Conservation (phyloP, 2,797 vertebrate species). For the Chelonia mydas region DNA sequence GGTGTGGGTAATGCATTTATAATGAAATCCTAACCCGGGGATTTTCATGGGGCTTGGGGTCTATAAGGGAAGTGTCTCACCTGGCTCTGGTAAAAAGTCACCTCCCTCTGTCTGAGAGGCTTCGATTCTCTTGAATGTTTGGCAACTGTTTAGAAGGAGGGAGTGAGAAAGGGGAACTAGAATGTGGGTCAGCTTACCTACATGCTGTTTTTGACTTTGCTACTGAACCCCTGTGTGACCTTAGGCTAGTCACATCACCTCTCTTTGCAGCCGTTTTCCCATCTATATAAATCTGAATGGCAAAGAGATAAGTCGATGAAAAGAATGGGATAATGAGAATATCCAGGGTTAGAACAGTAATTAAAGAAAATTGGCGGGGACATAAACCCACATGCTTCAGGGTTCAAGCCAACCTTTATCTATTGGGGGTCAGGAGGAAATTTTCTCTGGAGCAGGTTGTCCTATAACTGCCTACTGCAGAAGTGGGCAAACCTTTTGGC, state of each 20-base stretch:
- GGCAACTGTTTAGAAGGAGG: background rate
- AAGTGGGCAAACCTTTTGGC: no score
- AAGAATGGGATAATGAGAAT: background rate
- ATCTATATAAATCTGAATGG: background rate
- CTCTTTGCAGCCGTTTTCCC: background rate
- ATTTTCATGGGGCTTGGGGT: background rate
- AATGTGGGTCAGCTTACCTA: background rate
- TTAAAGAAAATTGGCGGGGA: background rate
- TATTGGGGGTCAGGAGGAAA: background rate
- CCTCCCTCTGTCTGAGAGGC: background rate
- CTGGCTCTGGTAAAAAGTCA: background rate
- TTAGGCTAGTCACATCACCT: background rate
- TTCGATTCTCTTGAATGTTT: background rate
- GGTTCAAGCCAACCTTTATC: background rate
- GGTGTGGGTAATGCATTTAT: background rate
- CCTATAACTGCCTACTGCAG: background rate
- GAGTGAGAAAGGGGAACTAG: background rate
- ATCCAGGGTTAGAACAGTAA: background rate
- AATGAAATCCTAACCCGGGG: background rate
- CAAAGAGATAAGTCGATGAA: constrained; percentile 15
- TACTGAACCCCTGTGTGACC: background rate
- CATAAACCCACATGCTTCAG: background rate
- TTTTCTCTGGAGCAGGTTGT: background rate
- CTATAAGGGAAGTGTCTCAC: background rate
- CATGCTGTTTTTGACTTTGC: background rate